Evolutionary conservation across 1,140 invertebrate species (phyloP), one percentile per base, ranked within the genome.

Genomic region (Diachasma alloeum): DNA sequence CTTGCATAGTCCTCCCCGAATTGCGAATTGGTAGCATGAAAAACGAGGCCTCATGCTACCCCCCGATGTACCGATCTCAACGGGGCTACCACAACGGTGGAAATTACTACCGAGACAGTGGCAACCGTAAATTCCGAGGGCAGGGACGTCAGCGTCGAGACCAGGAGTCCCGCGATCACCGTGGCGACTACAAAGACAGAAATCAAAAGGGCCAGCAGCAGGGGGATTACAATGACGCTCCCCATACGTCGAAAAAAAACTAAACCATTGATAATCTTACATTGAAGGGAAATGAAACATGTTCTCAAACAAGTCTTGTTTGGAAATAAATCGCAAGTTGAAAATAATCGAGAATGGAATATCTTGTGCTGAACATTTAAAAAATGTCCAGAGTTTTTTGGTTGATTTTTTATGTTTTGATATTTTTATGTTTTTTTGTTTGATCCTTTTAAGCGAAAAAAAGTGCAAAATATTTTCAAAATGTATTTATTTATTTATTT

Each of bases 51-150:
- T 71, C 79, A 0, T 84, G 81, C 74, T 88, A 87, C 71, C 82
- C 86, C 0, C 81, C 81, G 4, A 85, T 83, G 72, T 84, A 86
- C 75, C 83, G 84, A 79, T 83, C 82, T 19, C 48, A 70, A 4
- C 83, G 83, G 56, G 83, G 81, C 9, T 85, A 87, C 19, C 84
- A 84, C 59, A 86, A 83, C 68, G 84, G 84, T 36, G 83, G 80
- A 0, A 81, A 82, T 71, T 81, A 78, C 46, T 77, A 81, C 17
- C 81, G 87, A 6, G 86, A 87, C 24, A 79, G 82, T 42, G 81
- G 78, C 1, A 84, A 85, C 75, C 83, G 87, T 70, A 89, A 88
- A 46, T 88, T 86, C 69, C 77, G 86, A 73, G 84, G 85, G 8
- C 82, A 85, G 3, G 85, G 86, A 48, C 81, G 82, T 46, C 85